Evolutionary conservation across 2,797 vertebrate genomes (phyloP).

Genomic region (Aulostomus chinensis): DNA sequence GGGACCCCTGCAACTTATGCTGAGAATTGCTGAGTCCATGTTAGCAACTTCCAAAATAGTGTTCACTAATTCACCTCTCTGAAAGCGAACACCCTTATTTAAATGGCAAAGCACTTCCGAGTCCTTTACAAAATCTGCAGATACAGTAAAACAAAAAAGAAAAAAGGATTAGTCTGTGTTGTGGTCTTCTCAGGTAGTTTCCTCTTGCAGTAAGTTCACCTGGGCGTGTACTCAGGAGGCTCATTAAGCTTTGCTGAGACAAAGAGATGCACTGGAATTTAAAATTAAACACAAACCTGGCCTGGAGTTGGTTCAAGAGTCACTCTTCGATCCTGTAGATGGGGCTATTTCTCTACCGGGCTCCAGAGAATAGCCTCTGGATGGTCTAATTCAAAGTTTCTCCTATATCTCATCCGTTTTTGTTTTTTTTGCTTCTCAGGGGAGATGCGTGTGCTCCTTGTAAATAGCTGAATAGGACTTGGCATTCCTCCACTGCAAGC

Average conservation of each 20-base stretch:
- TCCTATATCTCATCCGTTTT: slow-evolving; percentile 16
- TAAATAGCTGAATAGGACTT: slow-evolving; percentile 49
- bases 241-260: slow-evolving; percentile 66
- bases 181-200: slow-evolving; percentile 58
- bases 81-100: slow-evolving; percentile 61
- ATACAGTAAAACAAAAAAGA: slow-evolving; percentile 37
- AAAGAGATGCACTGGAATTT: slow-evolving; percentile 55
- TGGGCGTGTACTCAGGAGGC: slow-evolving; percentile 53
- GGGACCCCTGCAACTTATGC: slow-evolving; percentile 27
- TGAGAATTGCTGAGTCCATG: slow-evolving; percentile 57
- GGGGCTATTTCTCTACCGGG: slow-evolving; percentile 70
- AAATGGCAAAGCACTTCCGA: slow-evolving; percentile 47
- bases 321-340: slow-evolving; percentile 52
- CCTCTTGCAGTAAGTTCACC: slow-evolving; percentile 61
- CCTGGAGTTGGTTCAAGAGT: not conserved
- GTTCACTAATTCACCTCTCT: slow-evolving; percentile 40
- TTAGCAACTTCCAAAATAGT: slow-evolving; percentile 57
- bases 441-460: slow-evolving; percentile 18
- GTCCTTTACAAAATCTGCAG: slow-evolving; percentile 58
- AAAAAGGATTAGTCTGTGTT: slow-evolving; percentile 51
- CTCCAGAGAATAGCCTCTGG: not conserved
- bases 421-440: slow-evolving; percentile 39
- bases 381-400: slow-evolving; percentile 19
- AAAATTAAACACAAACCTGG: slow-evolving; percentile 31
- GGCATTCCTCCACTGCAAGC: slow-evolving; percentile 21